Percentiles rank a stretch among this genome's conserved stretches.
These are phyloP conservation scores for Anguilla obscura DNA, from an alignment of 2,797 vertebrate genomes.

Conservation along the genomic window DNA sequence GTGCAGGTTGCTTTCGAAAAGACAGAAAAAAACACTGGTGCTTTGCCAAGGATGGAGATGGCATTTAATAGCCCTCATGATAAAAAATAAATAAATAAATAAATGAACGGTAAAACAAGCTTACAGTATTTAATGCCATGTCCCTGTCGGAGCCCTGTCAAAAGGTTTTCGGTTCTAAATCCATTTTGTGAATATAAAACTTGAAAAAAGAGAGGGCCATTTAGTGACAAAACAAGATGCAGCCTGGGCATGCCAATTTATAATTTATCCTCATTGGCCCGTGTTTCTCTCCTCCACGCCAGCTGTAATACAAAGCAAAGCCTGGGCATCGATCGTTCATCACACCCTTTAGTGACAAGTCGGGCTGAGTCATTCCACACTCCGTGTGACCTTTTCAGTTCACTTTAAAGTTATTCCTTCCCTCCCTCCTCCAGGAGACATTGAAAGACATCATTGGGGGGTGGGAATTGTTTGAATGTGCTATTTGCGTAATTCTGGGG, in stretches of 20 bases:
- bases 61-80: not conserved
- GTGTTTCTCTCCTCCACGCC: not conserved
- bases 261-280: constrained; percentile 15
- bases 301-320: constrained; percentile 8
- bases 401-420: not conserved
- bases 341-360: constrained; percentile 9
- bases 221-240: constrained; percentile 6
- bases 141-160: constrained; percentile 14
- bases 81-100: not conserved
- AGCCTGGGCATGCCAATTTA: not conserved
- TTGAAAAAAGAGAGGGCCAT: not conserved
- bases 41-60: not conserved
- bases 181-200: constrained; percentile 14
- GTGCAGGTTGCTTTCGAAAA: not conserved
- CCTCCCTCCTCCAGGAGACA: not conserved
- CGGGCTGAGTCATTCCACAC: not conserved
- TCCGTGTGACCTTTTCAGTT: constrained; percentile 5
- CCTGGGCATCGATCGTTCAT: constrained; percentile 11
- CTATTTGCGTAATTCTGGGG: not conserved
- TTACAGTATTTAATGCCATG: constrained; percentile 10
- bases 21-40: not conserved
- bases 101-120: not conserved
- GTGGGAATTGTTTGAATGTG: constrained; percentile 18
- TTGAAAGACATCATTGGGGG: not conserved
- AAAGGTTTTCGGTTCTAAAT: not conserved